A percentile compares a stretch with the other conserved stretches of the same genome.
Evolutionary conservation across 2,888 invertebrate species (phyloP).

Genomic region (Corythucha ciliata): DNA sequence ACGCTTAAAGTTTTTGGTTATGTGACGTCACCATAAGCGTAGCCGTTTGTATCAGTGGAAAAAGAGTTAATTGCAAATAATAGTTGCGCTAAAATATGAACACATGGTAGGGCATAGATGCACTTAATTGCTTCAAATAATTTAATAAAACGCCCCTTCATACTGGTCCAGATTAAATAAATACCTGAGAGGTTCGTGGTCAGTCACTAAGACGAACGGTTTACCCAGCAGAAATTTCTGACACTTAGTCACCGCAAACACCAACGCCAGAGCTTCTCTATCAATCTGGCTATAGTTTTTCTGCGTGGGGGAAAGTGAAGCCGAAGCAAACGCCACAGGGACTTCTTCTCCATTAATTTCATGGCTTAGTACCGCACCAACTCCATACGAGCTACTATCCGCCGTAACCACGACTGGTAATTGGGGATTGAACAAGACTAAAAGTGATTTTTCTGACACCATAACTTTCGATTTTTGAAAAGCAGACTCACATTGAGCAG

Average conservation of each 20-base stretch:
- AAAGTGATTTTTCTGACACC: slow-evolving; percentile 4
- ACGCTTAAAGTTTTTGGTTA: too few species aligned
- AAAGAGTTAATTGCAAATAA: too few species aligned
- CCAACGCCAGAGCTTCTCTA: not conserved
- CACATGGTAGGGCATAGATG: too few species aligned
- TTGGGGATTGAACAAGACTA: slow-evolving; percentile 9
- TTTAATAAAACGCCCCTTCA: too few species aligned
- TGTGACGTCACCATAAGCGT: too few species aligned
- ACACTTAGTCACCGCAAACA: slow-evolving; percentile 12
- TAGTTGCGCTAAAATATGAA: too few species aligned
- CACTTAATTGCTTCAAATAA: too few species aligned
- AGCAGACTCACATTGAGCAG: not conserved
- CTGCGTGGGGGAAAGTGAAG: not conserved
- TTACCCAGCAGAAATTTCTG: slow-evolving; percentile 9
- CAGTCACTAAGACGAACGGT: not conserved
- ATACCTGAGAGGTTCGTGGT: slow-evolving; percentile 1
- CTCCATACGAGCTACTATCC: slow-evolving; percentile 13
- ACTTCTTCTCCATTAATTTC: not conserved
- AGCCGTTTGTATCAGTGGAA: too few species aligned
- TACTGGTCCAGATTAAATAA: too few species aligned
- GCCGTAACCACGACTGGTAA: not conserved
- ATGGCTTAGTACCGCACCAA: slow-evolving; percentile 29
- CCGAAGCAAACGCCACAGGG: slow-evolving; percentile 6
- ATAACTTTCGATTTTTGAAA: not conserved
- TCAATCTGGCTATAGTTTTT: slow-evolving; percentile 3